These are phyloP conservation scores for Tragelaphus scriptus DNA, from an alignment of 2,113 vertebrate genomes.

Conservation along the genomic window DNA sequence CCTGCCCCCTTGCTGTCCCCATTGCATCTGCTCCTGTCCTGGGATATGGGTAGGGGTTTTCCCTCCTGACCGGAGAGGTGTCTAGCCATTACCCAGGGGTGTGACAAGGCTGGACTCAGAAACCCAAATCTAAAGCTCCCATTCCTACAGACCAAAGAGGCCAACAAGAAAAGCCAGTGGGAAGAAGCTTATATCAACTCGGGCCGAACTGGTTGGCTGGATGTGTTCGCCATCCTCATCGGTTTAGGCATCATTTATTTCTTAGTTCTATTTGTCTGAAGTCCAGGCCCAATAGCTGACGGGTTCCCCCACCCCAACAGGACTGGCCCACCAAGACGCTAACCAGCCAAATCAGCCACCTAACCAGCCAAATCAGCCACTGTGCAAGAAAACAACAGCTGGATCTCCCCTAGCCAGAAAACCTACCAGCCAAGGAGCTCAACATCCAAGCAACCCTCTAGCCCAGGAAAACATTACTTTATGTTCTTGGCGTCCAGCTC, in stretches of 20 bases:
- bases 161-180: constrained; percentile 17
- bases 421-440: neutral
- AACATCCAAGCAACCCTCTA: neutral
- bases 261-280: neutral
- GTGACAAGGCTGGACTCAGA: neutral
- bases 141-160: neutral
- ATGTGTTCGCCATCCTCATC: neutral
- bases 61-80: neutral
- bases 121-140: neutral
- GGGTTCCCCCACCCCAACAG: neutral
- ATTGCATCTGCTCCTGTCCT: neutral
- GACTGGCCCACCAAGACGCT: neutral
- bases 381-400: constrained; percentile 5
- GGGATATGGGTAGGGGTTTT: neutral
- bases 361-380: constrained; percentile 8
- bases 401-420: constrained; percentile 16
- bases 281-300: neutral
- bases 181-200: constrained; percentile 45
- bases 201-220: constrained; percentile 11
- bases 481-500: neutral
- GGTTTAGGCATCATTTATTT: constrained; percentile 30
- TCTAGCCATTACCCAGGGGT: neutral
- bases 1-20: neutral
- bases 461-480: neutral
- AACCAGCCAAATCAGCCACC: constrained; percentile 8